Evolutionary conservation across 2,113 vertebrate species (phyloP).

Genomic region (Lophura nycthemera): DNA sequence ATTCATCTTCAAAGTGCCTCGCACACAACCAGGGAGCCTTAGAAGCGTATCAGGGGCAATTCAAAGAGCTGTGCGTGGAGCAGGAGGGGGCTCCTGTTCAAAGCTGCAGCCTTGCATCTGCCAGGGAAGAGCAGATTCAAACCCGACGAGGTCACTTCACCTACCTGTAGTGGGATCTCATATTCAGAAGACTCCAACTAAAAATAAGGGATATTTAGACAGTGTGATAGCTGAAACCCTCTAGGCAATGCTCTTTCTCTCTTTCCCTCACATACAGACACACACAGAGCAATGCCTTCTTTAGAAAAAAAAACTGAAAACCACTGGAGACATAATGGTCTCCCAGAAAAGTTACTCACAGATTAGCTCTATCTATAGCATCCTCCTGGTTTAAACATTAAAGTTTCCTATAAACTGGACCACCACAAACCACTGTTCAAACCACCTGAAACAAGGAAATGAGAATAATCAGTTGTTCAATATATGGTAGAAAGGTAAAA

Average conservation of each 20-base stretch:
- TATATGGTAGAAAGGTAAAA: not conserved
- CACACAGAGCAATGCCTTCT: not conserved
- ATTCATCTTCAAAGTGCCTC: constrained; percentile 70
- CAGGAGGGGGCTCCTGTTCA: constrained; percentile 67
- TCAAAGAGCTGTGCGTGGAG: constrained; percentile 69
- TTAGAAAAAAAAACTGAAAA: not conserved
- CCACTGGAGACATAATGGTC: not conserved
- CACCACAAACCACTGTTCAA: not conserved
- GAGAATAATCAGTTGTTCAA: not conserved
- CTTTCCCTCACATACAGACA: not conserved
- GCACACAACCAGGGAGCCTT: constrained; percentile 13
- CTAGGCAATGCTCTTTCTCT: constrained; percentile 30
- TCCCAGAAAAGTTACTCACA: constrained; percentile 21
- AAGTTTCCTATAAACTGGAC: not conserved
- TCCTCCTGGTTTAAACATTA: not conserved
- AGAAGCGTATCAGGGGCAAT: constrained; percentile 63
- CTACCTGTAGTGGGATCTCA: constrained; percentile 57
- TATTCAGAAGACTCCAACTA: constrained; percentile 62
- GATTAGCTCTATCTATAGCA: not conserved
- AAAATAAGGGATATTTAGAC: constrained; percentile 64
- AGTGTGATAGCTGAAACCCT: constrained; percentile 33
- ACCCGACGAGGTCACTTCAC: constrained; percentile 62
- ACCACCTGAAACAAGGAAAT: not conserved
- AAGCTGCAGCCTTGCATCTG: constrained; percentile 50
- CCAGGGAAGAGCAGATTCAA: constrained; percentile 61